phyloP scores from a whole-genome alignment of 2,113 vertebrate species.

The Pantherophis guttatus region DNA sequence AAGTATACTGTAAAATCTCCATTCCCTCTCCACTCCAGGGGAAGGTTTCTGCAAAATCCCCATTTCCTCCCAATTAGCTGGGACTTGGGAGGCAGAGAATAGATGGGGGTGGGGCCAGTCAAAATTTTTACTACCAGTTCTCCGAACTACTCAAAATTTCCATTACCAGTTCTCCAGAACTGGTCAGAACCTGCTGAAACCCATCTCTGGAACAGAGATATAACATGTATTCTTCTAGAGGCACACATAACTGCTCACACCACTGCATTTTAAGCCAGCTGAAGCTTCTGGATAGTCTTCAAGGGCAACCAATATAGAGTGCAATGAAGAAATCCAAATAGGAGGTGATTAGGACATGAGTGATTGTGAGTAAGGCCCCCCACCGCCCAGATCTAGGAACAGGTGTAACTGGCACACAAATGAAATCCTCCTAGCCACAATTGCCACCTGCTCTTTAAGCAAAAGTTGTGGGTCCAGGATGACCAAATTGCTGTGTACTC shows the following conservation, averaged over 20 bases:
- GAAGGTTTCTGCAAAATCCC: too few relatives aligned
- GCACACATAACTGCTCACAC: not conserved
- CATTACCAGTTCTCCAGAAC: too few relatives aligned
- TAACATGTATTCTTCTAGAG: not conserved
- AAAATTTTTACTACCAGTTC: too few relatives aligned
- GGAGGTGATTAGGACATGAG: not conserved
- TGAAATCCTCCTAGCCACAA: not conserved
- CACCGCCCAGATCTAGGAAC: not conserved
- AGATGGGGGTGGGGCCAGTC: too few relatives aligned
- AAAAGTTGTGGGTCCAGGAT: not conserved
- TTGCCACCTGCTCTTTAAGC: not conserved
- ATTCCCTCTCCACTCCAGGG: too few relatives aligned
- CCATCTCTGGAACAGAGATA: not conserved
- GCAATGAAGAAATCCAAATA: not conserved
- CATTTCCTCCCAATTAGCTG: too few relatives aligned
- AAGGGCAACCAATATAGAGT: not conserved
- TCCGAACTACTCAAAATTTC: too few relatives aligned
- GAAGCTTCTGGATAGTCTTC: not conserved
- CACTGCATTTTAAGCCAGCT: not conserved
- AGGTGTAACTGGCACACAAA: not conserved
- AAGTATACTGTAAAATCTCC: too few relatives aligned
- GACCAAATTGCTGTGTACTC: too few relatives aligned
- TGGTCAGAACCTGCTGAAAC: too few relatives aligned
- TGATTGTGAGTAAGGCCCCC: not conserved
- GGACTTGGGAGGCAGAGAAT: too few relatives aligned